Conservation (phyloP, 1,140 invertebrate species). For the Bursaphelenchus mucronatus region DNA sequence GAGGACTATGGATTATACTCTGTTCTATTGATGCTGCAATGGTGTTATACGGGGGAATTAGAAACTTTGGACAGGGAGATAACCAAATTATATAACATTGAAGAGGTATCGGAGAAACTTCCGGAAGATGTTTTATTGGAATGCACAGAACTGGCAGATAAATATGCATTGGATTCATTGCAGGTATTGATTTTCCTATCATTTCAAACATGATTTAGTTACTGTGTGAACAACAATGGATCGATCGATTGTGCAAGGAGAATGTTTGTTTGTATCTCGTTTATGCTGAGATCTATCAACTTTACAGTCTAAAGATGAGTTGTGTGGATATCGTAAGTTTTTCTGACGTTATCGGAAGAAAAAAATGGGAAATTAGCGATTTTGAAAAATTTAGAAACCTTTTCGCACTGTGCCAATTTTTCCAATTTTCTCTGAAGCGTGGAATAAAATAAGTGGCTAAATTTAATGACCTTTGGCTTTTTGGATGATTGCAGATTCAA, state of each 20-base stretch:
- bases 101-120: background rate
- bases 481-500: too few species aligned
- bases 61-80: background rate
- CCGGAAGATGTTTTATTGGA: background rate
- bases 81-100: background rate
- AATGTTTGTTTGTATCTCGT: background rate
- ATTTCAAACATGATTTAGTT: background rate
- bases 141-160: background rate
- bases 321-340: background rate
- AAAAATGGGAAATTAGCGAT: too few species aligned
- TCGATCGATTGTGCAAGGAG: background rate
- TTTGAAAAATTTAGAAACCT: too few species aligned
- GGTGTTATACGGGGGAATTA: background rate
- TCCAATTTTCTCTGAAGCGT: too few species aligned
- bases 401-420: too few species aligned
- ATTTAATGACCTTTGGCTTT: too few species aligned
- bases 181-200: too few species aligned
- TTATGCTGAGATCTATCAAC: background rate
- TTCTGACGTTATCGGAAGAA: too few species aligned
- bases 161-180: background rate
- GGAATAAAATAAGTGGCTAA: too few species aligned
- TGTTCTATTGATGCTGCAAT: slow-evolving; percentile 5
- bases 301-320: slow-evolving; percentile 7
- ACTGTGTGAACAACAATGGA: slow-evolving; percentile 1
- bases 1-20: background rate